Evolutionary conservation across 1,140 invertebrate genomes (phyloP), one percentile per base, ranked within the genome.

Genomic region (Spodoptera litura): DNA sequence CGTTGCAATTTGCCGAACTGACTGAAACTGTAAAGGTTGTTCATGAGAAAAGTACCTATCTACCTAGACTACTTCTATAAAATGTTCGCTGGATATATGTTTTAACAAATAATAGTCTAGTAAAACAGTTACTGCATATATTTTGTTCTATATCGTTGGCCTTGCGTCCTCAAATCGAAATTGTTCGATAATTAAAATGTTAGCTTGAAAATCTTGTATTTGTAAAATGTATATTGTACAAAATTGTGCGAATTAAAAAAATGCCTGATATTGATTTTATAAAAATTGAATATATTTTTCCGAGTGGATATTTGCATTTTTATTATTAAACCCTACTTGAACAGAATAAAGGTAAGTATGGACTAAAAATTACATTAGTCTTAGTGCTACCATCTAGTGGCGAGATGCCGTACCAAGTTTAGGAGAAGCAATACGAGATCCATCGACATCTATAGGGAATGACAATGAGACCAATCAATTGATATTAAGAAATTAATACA

Each of bases 201-300:
- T 82, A 71, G 80, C 81, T 85, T 82, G 78, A 81, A 79, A 81
- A 53, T 74, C 64, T 44, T 80, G 56, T 85, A 83, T 84, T 82
- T 84, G 78, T 87, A 87, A 85, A 85, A 82, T 90, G 82, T 87
- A 87, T 87, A 89, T 87, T 91, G 91, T 92, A 94, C 88, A 93
- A 91, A 93, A 84, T 88, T 91, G 88, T 90, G 90, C 91, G 88
- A 91, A 89, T 88, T 77, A 78, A 79, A 83, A 88, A 91, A 90
- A 89, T 92, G 92, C 89, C 93, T 94, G 88, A 93, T 87, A 93
- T 90, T 93, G 91, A 92, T 94, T 94, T 94, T 93, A 91, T 93
- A 93, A 94, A 92, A 94, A 93, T 91, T 93, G 91, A 93, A 94
- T 90, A 93, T 92, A 93, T 94, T 92, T 89, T 94, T 94, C 91